Evolutionary conservation across 2,888 invertebrate genomes (phyloP), one percentile per base, ranked within the genome.

Genomic region (Alloscopus bannaensis): DNA sequence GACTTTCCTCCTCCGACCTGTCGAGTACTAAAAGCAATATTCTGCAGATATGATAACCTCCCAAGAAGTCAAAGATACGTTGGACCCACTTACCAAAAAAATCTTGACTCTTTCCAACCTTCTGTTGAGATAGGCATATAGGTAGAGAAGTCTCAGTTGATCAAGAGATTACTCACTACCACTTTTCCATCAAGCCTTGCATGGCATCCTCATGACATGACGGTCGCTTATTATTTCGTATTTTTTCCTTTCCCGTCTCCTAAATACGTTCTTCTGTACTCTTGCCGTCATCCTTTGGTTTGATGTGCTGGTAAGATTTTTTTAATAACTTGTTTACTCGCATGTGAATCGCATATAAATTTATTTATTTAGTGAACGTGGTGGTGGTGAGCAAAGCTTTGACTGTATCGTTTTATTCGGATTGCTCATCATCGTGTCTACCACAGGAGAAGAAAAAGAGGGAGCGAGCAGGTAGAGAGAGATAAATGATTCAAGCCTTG

Each of bases 261-360:
- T n/a, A n/a, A n/a, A 55, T 24, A 16, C 20, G 2, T 16, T 55
- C 24, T 20, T 55, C n/a, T n/a, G n/a, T 26, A 50, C 16, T 4
- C 8, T 55, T 16, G 45, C 45, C 45, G 45, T 45, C 45, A 18
- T 55, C 8, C n/a, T n/a, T n/a, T n/a, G n/a, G n/a, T n/a, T n/a
- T n/a, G n/a, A n/a, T n/a, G n/a, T 55, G 22, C 55, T 55, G 3
- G 24, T 55, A 24, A 57, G 55, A 60, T n/a, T 60, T 60, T 65
- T 66, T 69, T 69, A 77, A 77, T 77, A 77, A 69, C 76, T 77
- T 77, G 76, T 77, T 77, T 77, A 77, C 69, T 77, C 55, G 45
- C 69, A 69, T 77, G 76, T 77, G 69, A 69, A 69, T 69, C 69
- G 69, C 76, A 77, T 77, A 69, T 77, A 77, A 69, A 69, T 77